A percentile compares a stretch with the other conserved stretches of the same genome.
phyloP scores from a whole-genome alignment of 2,113 vertebrate species.

The Phylloscopus trochilus region DNA sequence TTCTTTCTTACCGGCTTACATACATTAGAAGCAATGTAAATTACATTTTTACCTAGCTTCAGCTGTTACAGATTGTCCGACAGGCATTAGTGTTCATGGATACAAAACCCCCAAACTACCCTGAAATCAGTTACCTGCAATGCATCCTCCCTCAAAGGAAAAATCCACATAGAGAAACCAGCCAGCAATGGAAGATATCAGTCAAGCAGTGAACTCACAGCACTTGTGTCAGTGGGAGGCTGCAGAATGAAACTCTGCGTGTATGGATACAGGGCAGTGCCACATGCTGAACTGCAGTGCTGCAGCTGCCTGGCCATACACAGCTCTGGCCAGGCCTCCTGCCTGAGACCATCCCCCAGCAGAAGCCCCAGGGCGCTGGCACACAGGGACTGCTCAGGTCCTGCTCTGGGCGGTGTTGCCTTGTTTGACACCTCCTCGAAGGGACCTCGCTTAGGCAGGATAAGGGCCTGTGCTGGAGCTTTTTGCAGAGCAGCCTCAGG shows the following conservation, averaged over 20 bases:
- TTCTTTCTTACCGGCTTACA: not conserved
- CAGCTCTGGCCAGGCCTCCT: fast-evolving
- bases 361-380: fast-evolving
- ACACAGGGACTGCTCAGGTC: fast-evolving
- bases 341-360: not conserved
- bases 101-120: not conserved
- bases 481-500: not conserved
- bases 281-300: fast-evolving
- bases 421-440: fast-evolving
- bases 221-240: not conserved
- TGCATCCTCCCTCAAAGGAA: not conserved
- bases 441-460: too few species aligned
- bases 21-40: not conserved
- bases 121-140: not conserved
- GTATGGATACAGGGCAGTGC: fast-evolving
- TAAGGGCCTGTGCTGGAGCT: fast-evolving
- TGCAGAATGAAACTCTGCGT: fast-evolving
- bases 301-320: fast-evolving
- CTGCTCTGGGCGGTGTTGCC: fast-evolving
- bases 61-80: not conserved
- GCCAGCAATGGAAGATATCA: fast-evolving
- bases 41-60: not conserved
- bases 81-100: not conserved
- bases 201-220: not conserved
- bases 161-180: not conserved